These are phyloP conservation scores for Drosophila barbarae DNA, from an alignment of 2,888 invertebrate genomes.

Conservation along the genomic window DNA sequence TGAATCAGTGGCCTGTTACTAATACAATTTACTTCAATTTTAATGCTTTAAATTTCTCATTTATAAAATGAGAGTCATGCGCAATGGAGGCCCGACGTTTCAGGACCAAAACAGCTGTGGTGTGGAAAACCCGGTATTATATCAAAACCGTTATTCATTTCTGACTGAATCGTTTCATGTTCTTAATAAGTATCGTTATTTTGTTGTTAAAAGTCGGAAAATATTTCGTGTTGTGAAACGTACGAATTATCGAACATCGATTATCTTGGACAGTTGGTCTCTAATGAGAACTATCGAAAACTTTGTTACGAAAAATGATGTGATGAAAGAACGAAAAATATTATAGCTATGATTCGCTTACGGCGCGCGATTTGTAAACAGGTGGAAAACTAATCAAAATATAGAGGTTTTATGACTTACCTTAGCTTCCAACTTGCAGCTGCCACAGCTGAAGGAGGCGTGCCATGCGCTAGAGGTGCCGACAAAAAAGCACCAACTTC, in stretches of 20 bases:
- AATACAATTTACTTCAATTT: neutral
- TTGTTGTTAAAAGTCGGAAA: neutral
- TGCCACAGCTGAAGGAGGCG: constrained; percentile 61
- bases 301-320: constrained; percentile 10
- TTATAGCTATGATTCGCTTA: constrained; percentile 48
- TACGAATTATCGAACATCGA: neutral
- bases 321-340: neutral
- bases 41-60: neutral
- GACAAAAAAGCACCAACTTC: constrained; percentile 44
- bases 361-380: constrained; percentile 74
- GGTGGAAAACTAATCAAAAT: constrained; percentile 48
- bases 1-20: too few species aligned
- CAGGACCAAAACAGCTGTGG: constrained; percentile 6
- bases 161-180: too few species aligned
- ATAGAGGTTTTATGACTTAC: constrained; percentile 5
- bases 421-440: constrained; percentile 44
- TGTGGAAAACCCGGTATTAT: neutral
- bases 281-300: neutral
- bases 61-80: constrained; percentile 9
- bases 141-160: neutral
- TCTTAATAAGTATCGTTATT: too few species aligned
- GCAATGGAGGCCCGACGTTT: constrained; percentile 1
- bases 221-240: neutral
- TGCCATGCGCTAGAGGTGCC: constrained; percentile 70
- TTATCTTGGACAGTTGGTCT: too few species aligned